Conservation (phyloP, 2,888 invertebrate genomes). For the Syrphus vitripennis region DNA sequence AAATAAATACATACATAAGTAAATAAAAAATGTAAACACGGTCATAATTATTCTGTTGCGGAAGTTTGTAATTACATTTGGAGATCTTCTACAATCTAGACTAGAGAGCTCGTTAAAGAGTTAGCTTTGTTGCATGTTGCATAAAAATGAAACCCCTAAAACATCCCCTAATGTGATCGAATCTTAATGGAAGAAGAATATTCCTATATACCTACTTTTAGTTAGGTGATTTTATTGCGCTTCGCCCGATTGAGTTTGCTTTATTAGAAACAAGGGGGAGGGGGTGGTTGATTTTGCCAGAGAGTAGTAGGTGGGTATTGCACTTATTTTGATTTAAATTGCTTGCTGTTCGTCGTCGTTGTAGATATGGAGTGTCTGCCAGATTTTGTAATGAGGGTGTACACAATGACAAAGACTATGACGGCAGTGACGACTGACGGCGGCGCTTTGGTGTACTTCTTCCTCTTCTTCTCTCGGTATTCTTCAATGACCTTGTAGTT, state of each 20-base stretch:
- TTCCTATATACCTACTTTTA: not conserved
- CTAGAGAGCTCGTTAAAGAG: not conserved
- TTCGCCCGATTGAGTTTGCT: not conserved
- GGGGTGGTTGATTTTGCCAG: slow-evolving; percentile 7
- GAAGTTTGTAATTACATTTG: slow-evolving; percentile 42
- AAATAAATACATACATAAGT: slow-evolving; percentile 25
- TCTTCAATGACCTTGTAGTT: slow-evolving; percentile 61
- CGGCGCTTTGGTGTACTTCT: not conserved
- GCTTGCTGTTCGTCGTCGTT: slow-evolving; percentile 14
- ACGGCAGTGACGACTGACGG: not conserved
- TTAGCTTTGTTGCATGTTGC: not conserved
- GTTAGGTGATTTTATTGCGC: not conserved
- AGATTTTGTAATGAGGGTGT: slow-evolving; percentile 41
- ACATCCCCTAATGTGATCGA: not conserved
- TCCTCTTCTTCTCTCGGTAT: slow-evolving; percentile 35
- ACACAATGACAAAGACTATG: not conserved
- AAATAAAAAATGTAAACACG: slow-evolving; percentile 51
- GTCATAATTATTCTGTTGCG: slow-evolving; percentile 51
- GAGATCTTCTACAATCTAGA: slow-evolving; percentile 23
- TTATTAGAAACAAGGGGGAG: slow-evolving; percentile 4
- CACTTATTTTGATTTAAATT: slow-evolving; percentile 62
- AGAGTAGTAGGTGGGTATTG: slow-evolving; percentile 33
- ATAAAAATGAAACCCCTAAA: not conserved
- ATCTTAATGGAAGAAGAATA: not conserved
- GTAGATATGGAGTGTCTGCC: slow-evolving; percentile 13